Evolutionary conservation across 2,797 vertebrate genomes (phyloP).

Genomic region (Craterocephalus amniculus): DNA sequence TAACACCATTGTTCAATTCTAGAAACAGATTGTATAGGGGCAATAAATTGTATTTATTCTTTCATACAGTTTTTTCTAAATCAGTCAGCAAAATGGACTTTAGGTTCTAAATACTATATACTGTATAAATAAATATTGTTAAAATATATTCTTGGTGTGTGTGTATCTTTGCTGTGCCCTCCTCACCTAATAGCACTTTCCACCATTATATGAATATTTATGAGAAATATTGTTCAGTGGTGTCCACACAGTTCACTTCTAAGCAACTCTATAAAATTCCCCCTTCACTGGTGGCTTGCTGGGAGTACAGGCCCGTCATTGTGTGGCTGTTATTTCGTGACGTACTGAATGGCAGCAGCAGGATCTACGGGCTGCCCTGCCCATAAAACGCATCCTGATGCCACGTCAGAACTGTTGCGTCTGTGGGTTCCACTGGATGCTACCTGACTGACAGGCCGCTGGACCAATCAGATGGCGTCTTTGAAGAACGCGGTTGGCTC

Average conservation of each 20-base stretch:
- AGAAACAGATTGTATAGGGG: constrained; percentile 9
- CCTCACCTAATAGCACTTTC: not conserved
- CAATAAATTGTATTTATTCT: constrained; percentile 54
- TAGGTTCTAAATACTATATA: constrained; percentile 25
- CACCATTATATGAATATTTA: not conserved
- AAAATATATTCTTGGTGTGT: constrained; percentile 9
- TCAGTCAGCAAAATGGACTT: constrained; percentile 12
- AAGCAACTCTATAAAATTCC: not conserved
- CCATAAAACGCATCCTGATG: constrained; percentile 67
- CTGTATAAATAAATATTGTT: constrained; percentile 65
- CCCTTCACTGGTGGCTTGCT: not conserved
- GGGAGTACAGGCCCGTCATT: constrained; percentile 7
- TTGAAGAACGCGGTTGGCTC: constrained; percentile 28
- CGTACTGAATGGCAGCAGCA: not conserved
- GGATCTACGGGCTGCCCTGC: constrained; percentile 1
- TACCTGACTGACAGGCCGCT: constrained; percentile 42
- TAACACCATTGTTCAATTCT: not conserved
- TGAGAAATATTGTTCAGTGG: not conserved
- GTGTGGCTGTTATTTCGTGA: constrained; percentile 4
- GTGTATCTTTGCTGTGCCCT: not conserved
- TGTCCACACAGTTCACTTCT: not conserved
- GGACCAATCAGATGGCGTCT: constrained; percentile 67
- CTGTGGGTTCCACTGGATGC: constrained; percentile 10
- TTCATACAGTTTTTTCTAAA: constrained; percentile 37
- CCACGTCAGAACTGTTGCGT: constrained; percentile 80